Conservation (phyloP, 2,113 vertebrate genomes). For the Polypterus bichir region DNA sequence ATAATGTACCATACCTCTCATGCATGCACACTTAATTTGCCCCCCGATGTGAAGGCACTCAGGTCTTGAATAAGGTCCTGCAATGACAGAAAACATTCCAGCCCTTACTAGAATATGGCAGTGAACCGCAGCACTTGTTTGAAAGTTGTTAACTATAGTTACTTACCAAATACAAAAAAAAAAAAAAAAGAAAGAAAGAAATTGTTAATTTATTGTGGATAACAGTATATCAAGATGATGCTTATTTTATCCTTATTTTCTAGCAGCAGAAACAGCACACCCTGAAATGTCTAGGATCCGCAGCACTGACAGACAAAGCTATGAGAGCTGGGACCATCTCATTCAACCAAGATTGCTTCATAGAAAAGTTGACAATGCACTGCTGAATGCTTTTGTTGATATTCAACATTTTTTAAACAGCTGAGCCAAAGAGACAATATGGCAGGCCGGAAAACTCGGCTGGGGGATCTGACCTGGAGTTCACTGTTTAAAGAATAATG, state of each 20-base stretch:
- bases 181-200: no score
- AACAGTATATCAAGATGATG: no score
- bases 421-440: constrained; percentile 95
- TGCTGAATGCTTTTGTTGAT: constrained; percentile 97
- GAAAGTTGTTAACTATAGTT: no score
- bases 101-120: no score
- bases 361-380: constrained; percentile 97
- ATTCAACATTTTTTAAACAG: constrained; percentile 99
- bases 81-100: no score
- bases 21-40: no score
- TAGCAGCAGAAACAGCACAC: constrained; percentile 26
- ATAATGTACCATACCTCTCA: no score
- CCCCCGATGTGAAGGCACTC: no score
- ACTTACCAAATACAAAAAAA: no score
- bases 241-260: constrained; percentile 20
- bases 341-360: constrained; percentile 97
- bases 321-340: constrained; percentile 70
- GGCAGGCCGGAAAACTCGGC: constrained; percentile 87
- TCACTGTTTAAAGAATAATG: constrained; percentile 47
- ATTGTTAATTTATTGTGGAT: no score
- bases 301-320: constrained; percentile 38
- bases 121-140: no score
- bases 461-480: constrained; percentile 80
- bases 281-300: constrained; percentile 19
- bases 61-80: no score